Percentiles rank a stretch among this genome's conserved stretches.
phyloP scores from a whole-genome alignment of 2,113 vertebrate genomes.

The Pseudolaguvia tuberculata region DNA sequence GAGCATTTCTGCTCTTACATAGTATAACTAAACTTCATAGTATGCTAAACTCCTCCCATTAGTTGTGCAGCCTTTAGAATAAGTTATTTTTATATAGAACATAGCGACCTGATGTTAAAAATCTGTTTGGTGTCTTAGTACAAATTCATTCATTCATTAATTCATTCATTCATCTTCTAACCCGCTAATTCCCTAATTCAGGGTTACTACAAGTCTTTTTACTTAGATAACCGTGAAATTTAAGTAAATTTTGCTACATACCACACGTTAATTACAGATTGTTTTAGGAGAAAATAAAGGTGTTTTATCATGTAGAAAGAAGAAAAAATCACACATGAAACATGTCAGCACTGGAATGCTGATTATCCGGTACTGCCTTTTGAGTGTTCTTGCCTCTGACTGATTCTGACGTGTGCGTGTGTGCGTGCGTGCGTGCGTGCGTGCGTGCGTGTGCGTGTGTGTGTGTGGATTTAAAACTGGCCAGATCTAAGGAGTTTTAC shows the following conservation, averaged over 20 bases:
- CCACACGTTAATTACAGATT: constrained; percentile 16
- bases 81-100: background rate
- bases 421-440: constrained; percentile 25
- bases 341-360: constrained; percentile 37
- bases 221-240: background rate
- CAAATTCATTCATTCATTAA: too few relatives aligned
- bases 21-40: background rate
- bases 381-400: background rate
- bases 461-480: constrained; percentile 44
- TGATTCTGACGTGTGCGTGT: constrained; percentile 22
- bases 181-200: too few relatives aligned
- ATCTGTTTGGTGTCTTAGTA: background rate
- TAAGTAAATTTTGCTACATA: background rate
- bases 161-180: too few relatives aligned
- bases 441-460: background rate
- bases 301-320: background rate
- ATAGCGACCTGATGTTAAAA: background rate
- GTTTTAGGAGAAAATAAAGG: background rate
- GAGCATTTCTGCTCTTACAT: too few relatives aligned
- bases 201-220: background rate
- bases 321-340: background rate
- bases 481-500: constrained; percentile 42
- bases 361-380: constrained; percentile 28
- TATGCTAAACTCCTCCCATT: background rate
- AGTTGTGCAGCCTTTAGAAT: background rate